A percentile compares a stretch with the other conserved stretches of the same genome.
phyloP scores from a whole-genome alignment of 1,140 invertebrate genomes.

The Neuroterus valhalla region DNA sequence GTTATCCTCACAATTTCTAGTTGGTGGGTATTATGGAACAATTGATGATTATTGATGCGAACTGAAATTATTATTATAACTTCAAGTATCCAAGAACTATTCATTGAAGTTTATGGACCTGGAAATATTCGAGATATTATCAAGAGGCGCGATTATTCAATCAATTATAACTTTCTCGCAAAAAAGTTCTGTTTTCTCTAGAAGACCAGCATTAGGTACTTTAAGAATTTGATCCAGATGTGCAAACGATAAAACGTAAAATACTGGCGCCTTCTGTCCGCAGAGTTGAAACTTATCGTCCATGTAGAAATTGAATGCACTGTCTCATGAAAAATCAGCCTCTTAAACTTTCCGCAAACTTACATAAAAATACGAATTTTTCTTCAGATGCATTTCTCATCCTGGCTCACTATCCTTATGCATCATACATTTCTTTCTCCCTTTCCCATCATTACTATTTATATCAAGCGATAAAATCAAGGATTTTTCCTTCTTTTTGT shows the following conservation, averaged over 20 bases:
- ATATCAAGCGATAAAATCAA: slow-evolving; percentile 25
- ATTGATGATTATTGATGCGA: background rate
- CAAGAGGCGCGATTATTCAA: too few species aligned
- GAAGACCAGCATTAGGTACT: too few species aligned
- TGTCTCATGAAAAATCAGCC: slow-evolving; percentile 56
- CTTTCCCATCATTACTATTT: background rate
- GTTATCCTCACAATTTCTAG: background rate
- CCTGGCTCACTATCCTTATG: slow-evolving; percentile 34
- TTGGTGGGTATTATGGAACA: background rate
- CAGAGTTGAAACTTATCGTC: slow-evolving; percentile 51
- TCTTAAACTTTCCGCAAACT: slow-evolving; percentile 54
- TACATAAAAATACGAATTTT: slow-evolving; percentile 56
- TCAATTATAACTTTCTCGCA: too few species aligned
- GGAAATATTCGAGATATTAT: background rate
- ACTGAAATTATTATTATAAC: background rate
- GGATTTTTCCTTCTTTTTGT: slow-evolving; percentile 32
- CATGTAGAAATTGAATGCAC: slow-evolving; percentile 56
- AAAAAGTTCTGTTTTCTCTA: too few species aligned
- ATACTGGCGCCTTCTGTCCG: slow-evolving; percentile 51
- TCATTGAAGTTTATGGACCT: background rate
- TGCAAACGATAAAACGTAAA: slow-evolving; percentile 53
- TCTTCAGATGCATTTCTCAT: slow-evolving; percentile 53
- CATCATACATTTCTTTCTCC: slow-evolving; percentile 9
- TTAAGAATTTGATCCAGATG: slow-evolving; percentile 46
- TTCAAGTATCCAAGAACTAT: background rate